These are phyloP conservation scores for Protodeltote pygarga DNA, from an alignment of 2,888 invertebrate genomes.

Conservation along the genomic window DNA sequence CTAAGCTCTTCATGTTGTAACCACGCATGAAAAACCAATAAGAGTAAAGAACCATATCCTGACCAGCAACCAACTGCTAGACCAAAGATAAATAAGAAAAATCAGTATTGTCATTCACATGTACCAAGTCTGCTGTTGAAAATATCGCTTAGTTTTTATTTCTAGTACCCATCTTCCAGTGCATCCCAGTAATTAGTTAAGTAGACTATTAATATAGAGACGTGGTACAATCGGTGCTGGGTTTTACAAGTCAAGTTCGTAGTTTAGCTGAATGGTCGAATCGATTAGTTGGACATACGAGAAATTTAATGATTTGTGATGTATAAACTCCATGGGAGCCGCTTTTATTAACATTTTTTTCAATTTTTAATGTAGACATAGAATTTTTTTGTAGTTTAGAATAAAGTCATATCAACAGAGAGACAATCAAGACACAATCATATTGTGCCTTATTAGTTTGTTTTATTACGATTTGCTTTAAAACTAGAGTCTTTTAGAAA, in stretches of 20 bases:
- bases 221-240: conserved; percentile 77
- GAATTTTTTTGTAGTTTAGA: conserved; percentile 63
- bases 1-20: no score
- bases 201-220: conserved; percentile 74
- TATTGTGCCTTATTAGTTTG: conserved; percentile 79
- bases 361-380: conserved; percentile 63
- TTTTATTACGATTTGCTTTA: conserved; percentile 57
- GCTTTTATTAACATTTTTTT: conserved; percentile 67
- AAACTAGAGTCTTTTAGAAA: conserved; percentile 64
- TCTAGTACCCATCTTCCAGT: conserved; percentile 70
- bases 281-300: conserved; percentile 41
- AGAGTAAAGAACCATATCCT: no score
- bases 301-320: conserved; percentile 44
- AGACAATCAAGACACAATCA: conserved; percentile 74
- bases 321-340: conserved; percentile 53
- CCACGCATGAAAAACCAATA: no score
- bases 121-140: conserved; percentile 69
- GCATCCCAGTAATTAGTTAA: conserved; percentile 83
- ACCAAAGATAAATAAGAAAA: conserved; percentile 28
- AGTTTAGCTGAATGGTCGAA: conserved; percentile 67
- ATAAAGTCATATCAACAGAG: conserved; percentile 75
- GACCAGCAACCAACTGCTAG: conserved; percentile 28
- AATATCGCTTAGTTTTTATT: conserved; percentile 59
- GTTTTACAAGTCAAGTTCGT: conserved; percentile 59
- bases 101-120: conserved; percentile 71